phyloP scores from a whole-genome alignment of 2,888 invertebrate genomes.

The Chironomus riparius region DNA sequence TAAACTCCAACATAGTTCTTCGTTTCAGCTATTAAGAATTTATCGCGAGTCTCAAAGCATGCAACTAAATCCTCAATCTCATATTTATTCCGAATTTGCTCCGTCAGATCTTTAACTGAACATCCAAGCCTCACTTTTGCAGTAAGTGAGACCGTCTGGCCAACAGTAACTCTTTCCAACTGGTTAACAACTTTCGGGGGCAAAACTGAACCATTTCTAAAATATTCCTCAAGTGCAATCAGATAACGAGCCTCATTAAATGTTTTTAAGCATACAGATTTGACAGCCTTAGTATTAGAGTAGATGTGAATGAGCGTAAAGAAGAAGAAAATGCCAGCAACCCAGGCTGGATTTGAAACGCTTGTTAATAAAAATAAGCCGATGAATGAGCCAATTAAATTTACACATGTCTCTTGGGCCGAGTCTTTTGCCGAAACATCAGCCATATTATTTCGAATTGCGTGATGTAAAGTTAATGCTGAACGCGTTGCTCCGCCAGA shows the following conservation, averaged over 20 bases:
- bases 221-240: slow-evolving; percentile 58
- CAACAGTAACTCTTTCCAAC: slow-evolving; percentile 59
- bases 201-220: slow-evolving; percentile 51
- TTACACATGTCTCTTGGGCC: slow-evolving; percentile 94
- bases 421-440: slow-evolving; percentile 91
- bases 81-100: slow-evolving; percentile 39
- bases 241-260: slow-evolving; percentile 73
- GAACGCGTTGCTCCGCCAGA: slow-evolving; percentile 90
- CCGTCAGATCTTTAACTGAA: slow-evolving; percentile 39
- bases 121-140: slow-evolving; percentile 39
- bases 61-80: slow-evolving; percentile 41
- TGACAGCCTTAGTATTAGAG: slow-evolving; percentile 82
- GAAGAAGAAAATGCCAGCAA: slow-evolving; percentile 50
- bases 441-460: slow-evolving; percentile 78
- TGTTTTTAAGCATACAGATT: slow-evolving; percentile 65
- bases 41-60: slow-evolving; percentile 42
- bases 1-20: slow-evolving; percentile 40
- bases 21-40: slow-evolving; percentile 41
- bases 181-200: slow-evolving; percentile 58
- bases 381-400: slow-evolving; percentile 71
- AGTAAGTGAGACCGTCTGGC: slow-evolving; percentile 44
- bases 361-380: slow-evolving; percentile 66
- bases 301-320: slow-evolving; percentile 72
- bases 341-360: slow-evolving; percentile 48
- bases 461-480: slow-evolving; percentile 90